A percentile compares a stretch with the other conserved stretches of the same genome.
phyloP scores from a whole-genome alignment of 2,888 invertebrate species.

The Cistogaster globosa region DNA sequence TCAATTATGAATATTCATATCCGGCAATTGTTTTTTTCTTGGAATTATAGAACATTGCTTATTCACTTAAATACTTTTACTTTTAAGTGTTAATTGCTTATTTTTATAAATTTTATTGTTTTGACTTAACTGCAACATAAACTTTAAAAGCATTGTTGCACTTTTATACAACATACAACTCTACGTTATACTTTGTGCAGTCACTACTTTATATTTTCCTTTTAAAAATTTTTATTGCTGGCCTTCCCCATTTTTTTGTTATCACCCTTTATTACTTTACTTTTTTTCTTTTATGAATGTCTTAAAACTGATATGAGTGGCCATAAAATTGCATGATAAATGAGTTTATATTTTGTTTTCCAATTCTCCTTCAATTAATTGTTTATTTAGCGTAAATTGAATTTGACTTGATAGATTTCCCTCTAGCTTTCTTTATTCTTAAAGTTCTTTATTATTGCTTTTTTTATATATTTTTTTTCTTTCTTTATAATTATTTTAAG shows the following conservation, averaged over 20 bases:
- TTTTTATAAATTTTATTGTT: no score
- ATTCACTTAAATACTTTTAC: no score
- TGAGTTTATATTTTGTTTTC: neutral
- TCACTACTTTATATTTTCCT: no score
- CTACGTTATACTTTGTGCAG: no score
- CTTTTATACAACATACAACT: no score
- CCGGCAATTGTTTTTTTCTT: no score
- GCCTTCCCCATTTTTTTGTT: neutral
- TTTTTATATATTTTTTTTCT: neutral
- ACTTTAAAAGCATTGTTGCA: no score
- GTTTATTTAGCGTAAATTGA: constrained; percentile 43
- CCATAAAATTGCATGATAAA: constrained; percentile 32
- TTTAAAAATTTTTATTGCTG: no score
- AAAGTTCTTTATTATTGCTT: constrained; percentile 4
- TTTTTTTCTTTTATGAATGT: neutral
- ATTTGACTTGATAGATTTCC: constrained; percentile 37
- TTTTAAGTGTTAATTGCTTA: no score
- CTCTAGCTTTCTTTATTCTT: neutral
- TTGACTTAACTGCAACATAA: no score
- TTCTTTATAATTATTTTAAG: constrained; percentile 15
- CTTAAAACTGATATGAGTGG: neutral
- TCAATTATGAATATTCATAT: no score
- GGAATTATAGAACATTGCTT: no score
- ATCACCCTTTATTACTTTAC: neutral
- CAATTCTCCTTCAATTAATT: constrained; percentile 32